Percentiles rank a stretch among this genome's conserved stretches.
Conservation (phyloP, 2,888 invertebrate genomes). For the Portevinia maculata region DNA sequence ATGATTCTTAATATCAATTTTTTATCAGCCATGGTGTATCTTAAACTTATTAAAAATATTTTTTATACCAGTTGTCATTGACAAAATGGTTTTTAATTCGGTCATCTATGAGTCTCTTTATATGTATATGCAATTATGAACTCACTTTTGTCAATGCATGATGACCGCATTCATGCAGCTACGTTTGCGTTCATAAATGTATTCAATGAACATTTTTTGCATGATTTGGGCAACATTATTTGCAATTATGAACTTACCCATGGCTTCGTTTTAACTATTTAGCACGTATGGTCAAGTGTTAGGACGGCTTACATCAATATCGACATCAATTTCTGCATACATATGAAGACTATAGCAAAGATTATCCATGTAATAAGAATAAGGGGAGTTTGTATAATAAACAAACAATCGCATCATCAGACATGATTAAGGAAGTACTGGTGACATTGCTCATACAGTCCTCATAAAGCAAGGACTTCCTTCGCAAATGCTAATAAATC, state of each 20-base stretch:
- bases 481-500: conserved; percentile 61
- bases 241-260: no score
- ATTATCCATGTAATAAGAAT: conserved; percentile 4
- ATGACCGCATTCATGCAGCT: no score
- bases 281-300: conserved; percentile 42
- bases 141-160: no score
- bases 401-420: conserved; percentile 62
- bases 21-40: no score
- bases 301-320: conserved; percentile 19
- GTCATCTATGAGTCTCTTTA: no score
- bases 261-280: conserved; percentile 38
- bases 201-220: no score
- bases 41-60: no score
- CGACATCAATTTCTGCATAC: background rate
- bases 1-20: no score
- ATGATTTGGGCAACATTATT: no score
- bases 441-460: conserved; percentile 46
- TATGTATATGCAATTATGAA: no score
- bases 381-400: conserved; percentile 22
- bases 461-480: conserved; percentile 43
- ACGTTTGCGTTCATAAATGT: no score
- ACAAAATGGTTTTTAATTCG: conserved; percentile 17
- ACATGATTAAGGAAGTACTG: conserved; percentile 40
- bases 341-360: background rate
- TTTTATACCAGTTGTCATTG: conserved; percentile 4